Conservation (phyloP, 2,888 invertebrate genomes). For the Pammene aurita region DNA sequence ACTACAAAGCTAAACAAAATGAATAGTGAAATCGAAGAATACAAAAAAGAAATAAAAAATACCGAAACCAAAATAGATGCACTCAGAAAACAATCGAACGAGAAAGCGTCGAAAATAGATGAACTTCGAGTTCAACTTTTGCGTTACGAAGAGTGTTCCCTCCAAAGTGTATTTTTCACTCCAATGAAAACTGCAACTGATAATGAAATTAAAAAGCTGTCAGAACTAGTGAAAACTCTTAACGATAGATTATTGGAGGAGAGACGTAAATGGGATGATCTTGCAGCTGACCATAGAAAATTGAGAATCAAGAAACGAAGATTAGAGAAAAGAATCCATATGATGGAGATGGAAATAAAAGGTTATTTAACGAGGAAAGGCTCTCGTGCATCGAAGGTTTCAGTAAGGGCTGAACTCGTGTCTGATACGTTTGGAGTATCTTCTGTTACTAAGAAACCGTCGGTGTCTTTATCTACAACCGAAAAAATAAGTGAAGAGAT, state of each 20-base stretch:
- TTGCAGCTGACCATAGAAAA: constrained; percentile 82
- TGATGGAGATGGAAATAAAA: constrained; percentile 63
- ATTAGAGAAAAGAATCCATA: constrained; percentile 61
- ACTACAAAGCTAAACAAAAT: constrained; percentile 77
- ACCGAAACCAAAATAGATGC: constrained; percentile 80
- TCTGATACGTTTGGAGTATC: constrained; percentile 49
- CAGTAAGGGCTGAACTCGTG: constrained; percentile 54
- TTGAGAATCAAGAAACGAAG: constrained; percentile 79
- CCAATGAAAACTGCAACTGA: constrained; percentile 84
- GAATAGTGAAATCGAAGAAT: constrained; percentile 69
- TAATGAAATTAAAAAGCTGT: constrained; percentile 84
- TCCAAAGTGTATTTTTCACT: constrained; percentile 77
- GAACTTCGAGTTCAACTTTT: constrained; percentile 73
- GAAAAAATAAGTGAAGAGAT: constrained; percentile 64
- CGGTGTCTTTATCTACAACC: constrained; percentile 55
- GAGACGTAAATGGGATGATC: constrained; percentile 82
- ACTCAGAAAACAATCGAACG: constrained; percentile 71
- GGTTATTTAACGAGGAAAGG: constrained; percentile 55
- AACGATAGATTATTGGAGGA: constrained; percentile 84
- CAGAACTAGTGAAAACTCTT: constrained; percentile 82
- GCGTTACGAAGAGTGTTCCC: constrained; percentile 75
- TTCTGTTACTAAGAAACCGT: constrained; percentile 56
- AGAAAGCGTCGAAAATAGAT: constrained; percentile 76
- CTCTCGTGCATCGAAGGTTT: constrained; percentile 62
- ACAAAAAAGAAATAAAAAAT: constrained; percentile 72